Evolutionary conservation across 2,113 vertebrate genomes (phyloP).

Genomic region (Lepisosteus oculatus): DNA sequence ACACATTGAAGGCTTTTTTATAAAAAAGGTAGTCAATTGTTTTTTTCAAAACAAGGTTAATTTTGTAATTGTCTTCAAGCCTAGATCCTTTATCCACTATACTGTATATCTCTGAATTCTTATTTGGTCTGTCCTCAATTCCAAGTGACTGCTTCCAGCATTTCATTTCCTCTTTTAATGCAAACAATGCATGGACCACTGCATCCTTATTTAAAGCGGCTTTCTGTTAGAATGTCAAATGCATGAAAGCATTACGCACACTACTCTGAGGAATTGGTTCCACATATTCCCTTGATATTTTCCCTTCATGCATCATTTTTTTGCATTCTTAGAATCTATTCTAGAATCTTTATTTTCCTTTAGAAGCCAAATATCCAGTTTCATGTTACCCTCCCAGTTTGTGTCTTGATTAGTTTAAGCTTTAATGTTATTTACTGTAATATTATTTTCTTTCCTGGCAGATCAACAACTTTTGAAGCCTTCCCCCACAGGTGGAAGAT

Average conservation of each 20-base stretch:
- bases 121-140: not conserved
- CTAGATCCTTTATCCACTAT: not conserved
- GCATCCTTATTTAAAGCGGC: not conserved
- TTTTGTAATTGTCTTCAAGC: no score
- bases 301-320: constrained; percentile 4
- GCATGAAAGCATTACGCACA: not conserved
- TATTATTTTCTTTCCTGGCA: not conserved
- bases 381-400: not conserved
- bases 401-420: not conserved
- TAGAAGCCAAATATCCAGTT: not conserved
- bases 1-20: no score
- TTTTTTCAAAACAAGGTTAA: no score
- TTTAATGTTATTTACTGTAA: not conserved
- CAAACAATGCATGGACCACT: not conserved
- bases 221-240: not conserved
- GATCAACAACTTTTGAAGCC: not conserved
- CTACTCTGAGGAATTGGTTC: not conserved
- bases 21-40: no score
- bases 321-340: not conserved
- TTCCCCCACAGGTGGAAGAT: not conserved
- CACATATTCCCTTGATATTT: not conserved
- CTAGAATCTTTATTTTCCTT: not conserved
- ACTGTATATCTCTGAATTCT: no score
- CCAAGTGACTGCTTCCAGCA: not conserved
- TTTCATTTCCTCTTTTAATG: not conserved